Evolutionary conservation across 1,140 invertebrate genomes (phyloP).

Genomic region (Lepidurus packardi): DNA sequence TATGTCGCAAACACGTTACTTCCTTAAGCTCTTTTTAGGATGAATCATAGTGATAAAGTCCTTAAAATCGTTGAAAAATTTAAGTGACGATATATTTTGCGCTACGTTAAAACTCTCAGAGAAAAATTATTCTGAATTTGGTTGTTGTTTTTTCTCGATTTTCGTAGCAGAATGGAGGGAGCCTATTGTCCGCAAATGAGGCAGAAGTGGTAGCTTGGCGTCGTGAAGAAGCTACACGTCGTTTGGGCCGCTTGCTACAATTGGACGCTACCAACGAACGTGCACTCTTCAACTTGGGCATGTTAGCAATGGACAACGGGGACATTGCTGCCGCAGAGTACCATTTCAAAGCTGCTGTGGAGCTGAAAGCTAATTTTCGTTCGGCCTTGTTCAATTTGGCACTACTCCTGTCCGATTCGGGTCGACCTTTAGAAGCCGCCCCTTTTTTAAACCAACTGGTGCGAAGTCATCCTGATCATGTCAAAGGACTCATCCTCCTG

Average conservation of each 20-base stretch:
- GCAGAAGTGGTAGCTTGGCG: conserved; percentile 27
- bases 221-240: conserved; percentile 32
- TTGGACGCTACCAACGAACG: conserved; percentile 69
- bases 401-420: conserved; percentile 77
- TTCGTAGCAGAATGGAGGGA: conserved; percentile 18
- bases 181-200: neutral
- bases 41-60: no score
- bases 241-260: conserved; percentile 64
- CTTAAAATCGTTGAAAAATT: no score
- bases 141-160: no score
- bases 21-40: no score
- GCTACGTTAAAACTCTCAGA: no score
- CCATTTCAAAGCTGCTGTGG: conserved; percentile 61
- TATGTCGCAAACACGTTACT: no score
- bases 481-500: conserved; percentile 87
- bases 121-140: no score
- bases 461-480: conserved; percentile 84
- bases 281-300: conserved; percentile 89
- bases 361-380: conserved; percentile 62
- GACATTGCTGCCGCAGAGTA: conserved; percentile 79
- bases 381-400: conserved; percentile 93
- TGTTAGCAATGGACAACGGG: conserved; percentile 92
- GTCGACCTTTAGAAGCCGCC: conserved; percentile 81
- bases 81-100: no score
- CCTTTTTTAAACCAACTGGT: conserved; percentile 88